phyloP scores from a whole-genome alignment of 2,888 invertebrate genomes.

The Rhagium mordax region DNA sequence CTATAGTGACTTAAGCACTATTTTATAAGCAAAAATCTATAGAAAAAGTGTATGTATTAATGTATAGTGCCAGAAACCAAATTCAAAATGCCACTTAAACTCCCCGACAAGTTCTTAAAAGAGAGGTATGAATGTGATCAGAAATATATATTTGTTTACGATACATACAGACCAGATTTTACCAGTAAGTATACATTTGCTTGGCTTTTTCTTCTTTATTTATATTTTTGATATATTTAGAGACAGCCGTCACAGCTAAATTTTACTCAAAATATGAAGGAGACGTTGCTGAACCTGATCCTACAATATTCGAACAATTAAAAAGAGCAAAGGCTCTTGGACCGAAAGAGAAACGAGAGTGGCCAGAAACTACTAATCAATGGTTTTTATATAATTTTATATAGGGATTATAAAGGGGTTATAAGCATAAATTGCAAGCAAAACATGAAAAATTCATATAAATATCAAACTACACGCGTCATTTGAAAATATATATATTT shows the following conservation, averaged over 20 bases:
- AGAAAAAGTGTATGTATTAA: not conserved
- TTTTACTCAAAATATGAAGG: constrained; percentile 65
- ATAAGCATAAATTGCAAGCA: too few relatives aligned
- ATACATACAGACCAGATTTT: constrained; percentile 59
- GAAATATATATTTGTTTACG: constrained; percentile 58
- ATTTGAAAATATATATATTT: too few relatives aligned
- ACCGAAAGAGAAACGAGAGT: constrained; percentile 60
- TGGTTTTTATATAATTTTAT: constrained; percentile 48
- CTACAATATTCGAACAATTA: constrained; percentile 57
- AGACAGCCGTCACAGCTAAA: constrained; percentile 61
- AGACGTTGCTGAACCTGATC: constrained; percentile 55
- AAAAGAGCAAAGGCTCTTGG: constrained; percentile 56
- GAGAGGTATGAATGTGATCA: constrained; percentile 60
- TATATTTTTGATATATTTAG: constrained; percentile 46
- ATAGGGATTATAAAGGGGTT: too few relatives aligned
- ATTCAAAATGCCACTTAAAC: constrained; percentile 14
- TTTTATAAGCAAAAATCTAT: too few relatives aligned
- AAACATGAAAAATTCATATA: too few relatives aligned
- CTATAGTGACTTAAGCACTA: too few relatives aligned
- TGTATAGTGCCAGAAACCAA: not conserved
- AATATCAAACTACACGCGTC: too few relatives aligned
- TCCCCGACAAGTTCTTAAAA: constrained; percentile 55
- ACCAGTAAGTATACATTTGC: constrained; percentile 52
- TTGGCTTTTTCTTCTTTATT: not conserved
- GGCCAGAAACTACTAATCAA: constrained; percentile 65